Evolutionary conservation across 1,140 invertebrate species (phyloP), one percentile per base, ranked within the genome.

Genomic region (Camponotus floridanus): DNA sequence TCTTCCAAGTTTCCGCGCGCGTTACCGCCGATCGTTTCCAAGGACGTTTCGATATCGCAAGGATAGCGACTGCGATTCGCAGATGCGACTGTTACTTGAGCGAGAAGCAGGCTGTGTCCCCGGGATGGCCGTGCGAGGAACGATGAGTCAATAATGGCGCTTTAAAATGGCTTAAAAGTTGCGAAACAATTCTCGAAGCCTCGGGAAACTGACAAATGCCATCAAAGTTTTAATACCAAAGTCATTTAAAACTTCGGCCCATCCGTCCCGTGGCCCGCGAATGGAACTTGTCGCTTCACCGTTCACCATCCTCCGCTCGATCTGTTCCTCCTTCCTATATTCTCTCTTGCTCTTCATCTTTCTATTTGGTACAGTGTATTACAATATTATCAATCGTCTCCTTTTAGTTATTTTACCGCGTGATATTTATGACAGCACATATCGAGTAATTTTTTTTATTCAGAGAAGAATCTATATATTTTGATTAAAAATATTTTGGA

Each of bases 161-260:
- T 90, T 90, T 90, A 90, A 90, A 90, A 90, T 90, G 88, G 86
- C 89, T 90, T 90, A 90, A 90, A 91, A 93, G 92, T 92, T 92
- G 76, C 87, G 88, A 92, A 92, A 92, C 92, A 93, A 92, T 92
- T 92, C 87, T 83, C 85, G 86, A 87, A 91, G 89, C 85, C 85
- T 78, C 71, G 85, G 89, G 89, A 92, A 93, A 92, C 91, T 92
- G 92, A 93, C 92, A 93, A 93, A 93, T 92, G 91, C 92, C 91
- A 93, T 93, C 91, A 93, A 93, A 93, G 91, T 93, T 93, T 93
- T 93, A 93, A 92, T 93, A 90, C 92, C 90, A 80, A 92, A 93
- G 92, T 93, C 92, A 92, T 92, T 93, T 93, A 92, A 93, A 92
- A 93, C 86, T 93, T 92, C 68, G 86, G 57, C 74, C 91, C 88